Base-by-base conservation (phyloP, 1,140 invertebrate species). In the Hycleus phaleratus region DNA sequence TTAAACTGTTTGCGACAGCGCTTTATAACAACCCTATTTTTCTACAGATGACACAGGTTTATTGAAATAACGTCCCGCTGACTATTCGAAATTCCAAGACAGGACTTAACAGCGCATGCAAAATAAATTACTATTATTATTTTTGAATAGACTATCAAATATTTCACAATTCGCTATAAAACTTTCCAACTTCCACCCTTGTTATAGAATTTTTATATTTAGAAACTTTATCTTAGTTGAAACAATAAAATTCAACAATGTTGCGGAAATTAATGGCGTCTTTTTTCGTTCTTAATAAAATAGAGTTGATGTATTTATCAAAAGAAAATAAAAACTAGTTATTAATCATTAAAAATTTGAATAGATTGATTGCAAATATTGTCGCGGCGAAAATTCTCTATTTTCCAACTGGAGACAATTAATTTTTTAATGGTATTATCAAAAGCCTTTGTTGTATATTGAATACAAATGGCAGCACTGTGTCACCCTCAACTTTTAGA, bases 401-500 rank as follows among this genome's bases (percentile, higher is more conserved):
- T 32, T 32, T 32, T 32, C 32, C 32, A 32, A 32, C 32, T 32
- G 32, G 32, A 53, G 51, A 53, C 51, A 53, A 53, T 53, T 45
- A 53, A 53, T 53, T 53, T 53, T 53, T 53, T 53, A 53, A 53
- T 53, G 51, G 42, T 53, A 53, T 53, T 53, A 53, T 53, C 39
- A 39, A 40, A 39, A 32, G 40, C 51, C 45, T 46, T 53, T 53
- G 51, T 53, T 53, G 9, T 25, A 60, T 60, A 56, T 49, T 56
- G 52, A 59, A 59, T 46, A 51, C 53, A 56, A 60, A 60, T 60
- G 52, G 58, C 47, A 49, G 52, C 58, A 51, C 43, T 60, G 56
- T 65, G 51, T 57, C 57, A 56, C 55, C 55, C 46, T 49, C 38
- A 49, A 42, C 49, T 61, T 67, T 64, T 64, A 64, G 63, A 60